These are phyloP conservation scores for Sphaerophoria rueppellii DNA, from an alignment of 2,888 invertebrate species.

Conservation along the genomic window DNA sequence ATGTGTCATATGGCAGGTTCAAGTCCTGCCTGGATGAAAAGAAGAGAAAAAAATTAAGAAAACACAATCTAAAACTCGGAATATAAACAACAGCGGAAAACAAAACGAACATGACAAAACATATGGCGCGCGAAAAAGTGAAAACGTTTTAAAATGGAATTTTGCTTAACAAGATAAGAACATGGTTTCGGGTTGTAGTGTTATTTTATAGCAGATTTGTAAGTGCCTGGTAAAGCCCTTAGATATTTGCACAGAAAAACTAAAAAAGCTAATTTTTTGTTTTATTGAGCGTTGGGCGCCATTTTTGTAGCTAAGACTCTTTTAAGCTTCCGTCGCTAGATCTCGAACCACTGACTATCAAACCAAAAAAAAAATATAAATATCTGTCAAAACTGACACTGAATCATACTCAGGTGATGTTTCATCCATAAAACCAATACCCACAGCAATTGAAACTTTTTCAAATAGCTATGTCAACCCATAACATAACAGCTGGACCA, in stretches of 20 bases:
- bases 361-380: no score
- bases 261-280: no score
- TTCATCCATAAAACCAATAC: neutral
- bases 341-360: no score
- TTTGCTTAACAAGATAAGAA: conserved; percentile 58
- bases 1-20: conserved; percentile 61
- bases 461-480: neutral
- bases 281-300: no score
- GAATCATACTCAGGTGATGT: neutral
- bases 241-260: no score
- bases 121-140: conserved; percentile 36
- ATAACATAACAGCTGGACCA: conserved; percentile 7
- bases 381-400: no score
- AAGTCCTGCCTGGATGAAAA: conserved; percentile 4
- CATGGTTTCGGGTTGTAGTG: conserved; percentile 46
- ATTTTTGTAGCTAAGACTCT: no score
- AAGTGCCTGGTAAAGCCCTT: neutral
- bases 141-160: conserved; percentile 43
- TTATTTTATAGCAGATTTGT: conserved; percentile 47
- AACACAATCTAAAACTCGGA: conserved; percentile 24
- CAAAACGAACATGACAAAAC: conserved; percentile 23
- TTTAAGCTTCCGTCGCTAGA: no score
- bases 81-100: conserved; percentile 13
- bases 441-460: neutral
- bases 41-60: neutral